phyloP scores from a whole-genome alignment of 2,797 vertebrate genomes.

The Aratinga solstitialis region DNA sequence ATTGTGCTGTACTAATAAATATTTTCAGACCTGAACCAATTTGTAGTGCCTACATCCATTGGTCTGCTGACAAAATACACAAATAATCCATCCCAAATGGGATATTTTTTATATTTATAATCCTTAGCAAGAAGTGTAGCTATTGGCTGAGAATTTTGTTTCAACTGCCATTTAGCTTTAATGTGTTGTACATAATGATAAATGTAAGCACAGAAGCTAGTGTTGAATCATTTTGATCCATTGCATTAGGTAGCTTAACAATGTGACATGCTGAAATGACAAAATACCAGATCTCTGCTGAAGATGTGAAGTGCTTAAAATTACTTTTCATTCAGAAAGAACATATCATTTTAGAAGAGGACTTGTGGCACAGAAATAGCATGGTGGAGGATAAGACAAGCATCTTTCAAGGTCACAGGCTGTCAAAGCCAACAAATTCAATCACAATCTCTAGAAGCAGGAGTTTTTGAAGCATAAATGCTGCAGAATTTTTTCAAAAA shows the following conservation, averaged over 20 bases:
- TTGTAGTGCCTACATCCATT: background rate
- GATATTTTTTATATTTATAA: background rate
- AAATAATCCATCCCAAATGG: background rate
- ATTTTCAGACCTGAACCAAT: background rate
- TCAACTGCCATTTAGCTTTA: background rate
- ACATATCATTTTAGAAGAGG: background rate
- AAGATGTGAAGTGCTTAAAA: conserved; percentile 33
- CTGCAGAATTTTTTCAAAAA: background rate
- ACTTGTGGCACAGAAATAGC: conserved; percentile 20
- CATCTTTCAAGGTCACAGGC: conserved; percentile 6
- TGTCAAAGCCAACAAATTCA: conserved; percentile 25
- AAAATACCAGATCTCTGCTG: conserved; percentile 18
- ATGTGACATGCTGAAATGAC: conserved; percentile 15
- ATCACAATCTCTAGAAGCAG: background rate
- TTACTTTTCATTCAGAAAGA: conserved; percentile 44
- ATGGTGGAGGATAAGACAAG: conserved; percentile 44
- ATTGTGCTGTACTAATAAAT: background rate
- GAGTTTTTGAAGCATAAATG: background rate
- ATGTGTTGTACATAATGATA: background rate
- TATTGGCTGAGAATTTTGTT: background rate
- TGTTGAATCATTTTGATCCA: conserved; percentile 37
- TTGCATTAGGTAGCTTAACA: background rate
- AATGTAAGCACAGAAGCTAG: background rate
- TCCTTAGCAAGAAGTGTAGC: background rate
- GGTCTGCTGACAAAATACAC: background rate